Conservation (phyloP, 2,888 invertebrate species). For the Agrotis ipsilon region DNA sequence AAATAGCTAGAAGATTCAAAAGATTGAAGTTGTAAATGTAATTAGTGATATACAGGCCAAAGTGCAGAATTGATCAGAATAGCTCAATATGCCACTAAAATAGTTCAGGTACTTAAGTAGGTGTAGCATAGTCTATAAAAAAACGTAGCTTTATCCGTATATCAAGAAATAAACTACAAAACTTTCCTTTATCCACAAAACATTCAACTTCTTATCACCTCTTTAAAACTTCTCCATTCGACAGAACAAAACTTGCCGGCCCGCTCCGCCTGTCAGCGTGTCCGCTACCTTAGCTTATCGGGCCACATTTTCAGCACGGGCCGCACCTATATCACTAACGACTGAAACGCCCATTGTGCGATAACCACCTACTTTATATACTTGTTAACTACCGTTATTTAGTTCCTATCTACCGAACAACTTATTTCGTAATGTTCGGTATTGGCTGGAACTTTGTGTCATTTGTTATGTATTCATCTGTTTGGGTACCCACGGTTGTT, state of each 20-base stretch:
- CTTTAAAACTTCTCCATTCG: conserved; percentile 24
- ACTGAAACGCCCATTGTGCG: conserved; percentile 75
- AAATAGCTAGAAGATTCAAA: too few relatives aligned
- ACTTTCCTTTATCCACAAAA: background rate
- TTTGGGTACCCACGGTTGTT: conserved; percentile 24
- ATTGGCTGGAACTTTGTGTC: conserved; percentile 46
- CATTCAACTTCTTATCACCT: conserved; percentile 11
- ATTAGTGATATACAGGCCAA: too few relatives aligned
- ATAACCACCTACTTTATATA: conserved; percentile 71
- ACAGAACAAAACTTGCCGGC: background rate
- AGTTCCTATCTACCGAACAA: conserved; percentile 60
- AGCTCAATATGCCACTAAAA: background rate
- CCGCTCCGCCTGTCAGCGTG: conserved; percentile 29
- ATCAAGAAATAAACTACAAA: background rate
- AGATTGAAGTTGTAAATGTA: too few relatives aligned
- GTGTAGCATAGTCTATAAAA: too few relatives aligned
- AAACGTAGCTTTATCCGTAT: background rate
- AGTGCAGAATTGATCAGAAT: background rate
- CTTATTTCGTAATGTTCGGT: conserved; percentile 59
- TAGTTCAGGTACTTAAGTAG: background rate
- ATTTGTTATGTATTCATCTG: conserved; percentile 44
- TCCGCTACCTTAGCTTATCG: conserved; percentile 73
- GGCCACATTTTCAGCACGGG: conserved; percentile 77
- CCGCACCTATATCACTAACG: conserved; percentile 83
- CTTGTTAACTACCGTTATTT: conserved; percentile 69